phyloP scores from a whole-genome alignment of 2,797 vertebrate species.

The Mus minutoides region DNA sequence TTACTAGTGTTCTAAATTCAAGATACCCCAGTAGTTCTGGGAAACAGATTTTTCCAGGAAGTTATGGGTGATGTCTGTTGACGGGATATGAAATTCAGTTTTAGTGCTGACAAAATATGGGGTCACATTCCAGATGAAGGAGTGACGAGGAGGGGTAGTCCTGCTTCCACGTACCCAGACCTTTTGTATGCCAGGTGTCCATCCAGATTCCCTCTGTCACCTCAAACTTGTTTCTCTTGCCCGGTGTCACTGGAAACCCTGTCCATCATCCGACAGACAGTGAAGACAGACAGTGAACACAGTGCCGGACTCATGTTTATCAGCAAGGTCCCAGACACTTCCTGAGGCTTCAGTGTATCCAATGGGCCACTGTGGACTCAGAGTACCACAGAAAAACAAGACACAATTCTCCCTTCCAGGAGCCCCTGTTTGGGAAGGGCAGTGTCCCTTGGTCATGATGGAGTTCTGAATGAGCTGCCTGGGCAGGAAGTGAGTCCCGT shows the following conservation, averaged over 20 bases:
- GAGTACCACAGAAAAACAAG: background rate
- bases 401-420: background rate
- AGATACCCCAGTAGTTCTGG: background rate
- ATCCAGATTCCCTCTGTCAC: background rate
- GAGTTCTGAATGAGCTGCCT: background rate
- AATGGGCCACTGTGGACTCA: background rate
- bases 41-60: slow-evolving; percentile 18
- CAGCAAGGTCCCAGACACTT: background rate
- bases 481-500: background rate
- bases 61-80: background rate
- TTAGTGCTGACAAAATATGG: background rate
- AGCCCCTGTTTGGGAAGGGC: background rate
- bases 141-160: background rate
- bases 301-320: background rate
- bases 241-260: background rate
- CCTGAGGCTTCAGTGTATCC: background rate
- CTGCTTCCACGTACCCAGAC: background rate
- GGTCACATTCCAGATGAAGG: background rate
- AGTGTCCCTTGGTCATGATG: background rate
- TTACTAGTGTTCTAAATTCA: slow-evolving; percentile 1
- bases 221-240: background rate
- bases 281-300: background rate
- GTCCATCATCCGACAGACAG: background rate
- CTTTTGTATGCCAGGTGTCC: background rate
- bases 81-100: background rate